Conservation (phyloP, 1,140 invertebrate species). For the Macrobrachium nipponense region DNA sequence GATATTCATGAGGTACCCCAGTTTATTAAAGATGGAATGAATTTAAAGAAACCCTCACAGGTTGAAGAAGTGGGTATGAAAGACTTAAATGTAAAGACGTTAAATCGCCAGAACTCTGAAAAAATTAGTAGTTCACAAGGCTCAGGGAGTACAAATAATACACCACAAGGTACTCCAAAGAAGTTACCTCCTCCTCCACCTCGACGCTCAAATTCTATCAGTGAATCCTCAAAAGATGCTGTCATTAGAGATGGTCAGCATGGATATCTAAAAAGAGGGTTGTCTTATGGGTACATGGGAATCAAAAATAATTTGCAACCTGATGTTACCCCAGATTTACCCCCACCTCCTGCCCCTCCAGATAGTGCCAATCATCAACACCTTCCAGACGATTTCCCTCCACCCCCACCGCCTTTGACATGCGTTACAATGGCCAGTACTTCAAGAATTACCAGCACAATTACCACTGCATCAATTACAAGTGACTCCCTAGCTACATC, state of each 20-base stretch:
- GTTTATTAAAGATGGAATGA: constrained; percentile 53
- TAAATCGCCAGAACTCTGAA: constrained; percentile 54
- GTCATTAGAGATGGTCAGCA: constrained; percentile 48
- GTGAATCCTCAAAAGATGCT: constrained; percentile 72
- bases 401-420: constrained; percentile 70
- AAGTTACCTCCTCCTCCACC: constrained; percentile 88
- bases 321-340: constrained; percentile 62
- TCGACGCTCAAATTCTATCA: constrained; percentile 75
- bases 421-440: constrained; percentile 61
- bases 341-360: constrained; percentile 62
- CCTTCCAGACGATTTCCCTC: constrained; percentile 69
- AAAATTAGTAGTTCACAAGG: constrained; percentile 35
- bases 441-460: constrained; percentile 58
- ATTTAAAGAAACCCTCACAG: constrained; percentile 33
- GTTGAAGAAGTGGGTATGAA: constrained; percentile 49
- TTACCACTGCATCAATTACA: constrained; percentile 55
- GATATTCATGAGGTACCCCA: constrained; percentile 60
- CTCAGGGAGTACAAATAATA: constrained; percentile 59
- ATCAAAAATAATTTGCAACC: constrained; percentile 62
- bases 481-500: constrained; percentile 38
- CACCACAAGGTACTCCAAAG: constrained; percentile 72
- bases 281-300: constrained; percentile 63
- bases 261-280: constrained; percentile 51
- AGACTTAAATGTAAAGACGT: constrained; percentile 46
- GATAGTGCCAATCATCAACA: constrained; percentile 64